Percentiles rank a stretch among this genome's conserved stretches.
phyloP scores from a whole-genome alignment of 2,888 invertebrate species.

The Merodon equestris region DNA sequence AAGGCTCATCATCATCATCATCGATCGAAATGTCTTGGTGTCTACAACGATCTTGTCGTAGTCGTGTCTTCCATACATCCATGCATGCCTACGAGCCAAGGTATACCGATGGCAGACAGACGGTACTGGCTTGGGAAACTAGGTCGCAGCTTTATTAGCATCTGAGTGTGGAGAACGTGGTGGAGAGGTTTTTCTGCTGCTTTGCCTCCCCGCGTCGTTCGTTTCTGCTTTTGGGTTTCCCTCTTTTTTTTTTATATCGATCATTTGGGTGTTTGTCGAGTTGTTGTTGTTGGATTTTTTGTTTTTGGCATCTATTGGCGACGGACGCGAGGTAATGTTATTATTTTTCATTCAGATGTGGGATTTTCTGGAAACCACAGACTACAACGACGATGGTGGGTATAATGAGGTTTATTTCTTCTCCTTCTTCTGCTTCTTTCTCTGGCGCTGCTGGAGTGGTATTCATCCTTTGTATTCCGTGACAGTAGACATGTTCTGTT shows the following conservation, averaged over 20 bases:
- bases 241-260: slow-evolving; percentile 26
- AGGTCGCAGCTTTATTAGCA: slow-evolving; percentile 68
- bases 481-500: slow-evolving; percentile 61
- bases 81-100: not conserved
- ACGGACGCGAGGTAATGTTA: slow-evolving; percentile 50
- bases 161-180: slow-evolving; percentile 56
- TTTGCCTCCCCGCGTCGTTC: not conserved
- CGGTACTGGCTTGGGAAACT: slow-evolving; percentile 58
- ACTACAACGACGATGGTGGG: slow-evolving; percentile 12
- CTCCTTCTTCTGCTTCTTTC: not conserved
- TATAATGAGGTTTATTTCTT: slow-evolving; percentile 50
- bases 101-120: slow-evolving; percentile 10
- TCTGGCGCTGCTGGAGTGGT: slow-evolving; percentile 3
- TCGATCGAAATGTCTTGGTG: slow-evolving; percentile 41
- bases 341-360: slow-evolving; percentile 62
- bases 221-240: too few species aligned
- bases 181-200: slow-evolving; percentile 35
- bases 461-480: slow-evolving; percentile 63
- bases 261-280: slow-evolving; percentile 40
- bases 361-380: slow-evolving; percentile 62
- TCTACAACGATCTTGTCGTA: slow-evolving; percentile 54
- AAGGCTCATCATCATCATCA: slow-evolving; percentile 33
- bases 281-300: slow-evolving; percentile 15
- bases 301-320: slow-evolving; percentile 44
- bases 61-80: slow-evolving; percentile 23